phyloP scores from a whole-genome alignment of 2,113 vertebrate species.

The Gavialis gangeticus region DNA sequence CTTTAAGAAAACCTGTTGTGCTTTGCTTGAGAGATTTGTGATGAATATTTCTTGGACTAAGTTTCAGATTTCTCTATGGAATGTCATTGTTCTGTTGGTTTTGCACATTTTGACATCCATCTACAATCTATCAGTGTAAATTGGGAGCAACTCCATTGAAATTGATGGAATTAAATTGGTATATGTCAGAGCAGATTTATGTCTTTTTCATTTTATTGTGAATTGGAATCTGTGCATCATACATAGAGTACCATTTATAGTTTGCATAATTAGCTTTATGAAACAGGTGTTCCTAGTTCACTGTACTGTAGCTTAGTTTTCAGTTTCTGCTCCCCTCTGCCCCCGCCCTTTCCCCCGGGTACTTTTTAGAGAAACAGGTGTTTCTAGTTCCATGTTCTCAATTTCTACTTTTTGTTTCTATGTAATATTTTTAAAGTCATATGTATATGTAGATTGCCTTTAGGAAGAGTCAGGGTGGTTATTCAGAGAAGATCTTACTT shows the following conservation, averaged over 20 bases:
- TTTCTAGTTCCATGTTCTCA: not conserved
- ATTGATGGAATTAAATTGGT: not conserved
- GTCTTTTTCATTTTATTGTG: not conserved
- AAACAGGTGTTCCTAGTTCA: not conserved
- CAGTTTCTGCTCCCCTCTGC: not conserved
- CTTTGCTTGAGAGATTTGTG: not conserved
- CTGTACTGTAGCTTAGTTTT: not conserved
- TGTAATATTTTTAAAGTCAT: accelerated
- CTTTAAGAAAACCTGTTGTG: not conserved
- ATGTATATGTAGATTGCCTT: not conserved
- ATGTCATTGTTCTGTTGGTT: not conserved
- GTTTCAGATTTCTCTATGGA: not conserved
- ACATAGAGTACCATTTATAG: not conserved
- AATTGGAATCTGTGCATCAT: too few relatives aligned
- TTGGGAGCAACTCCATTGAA: not conserved
- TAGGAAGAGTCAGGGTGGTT: not conserved
- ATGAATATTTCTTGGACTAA: not conserved
- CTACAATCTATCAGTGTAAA: not conserved
- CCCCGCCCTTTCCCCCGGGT: too few relatives aligned
- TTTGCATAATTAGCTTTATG: not conserved
- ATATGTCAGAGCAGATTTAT: not conserved
- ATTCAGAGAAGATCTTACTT: not conserved
- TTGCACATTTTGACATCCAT: not conserved
- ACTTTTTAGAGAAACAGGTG: too few relatives aligned
- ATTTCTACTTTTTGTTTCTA: not conserved